Evolutionary conservation across 2,113 vertebrate genomes (phyloP), one percentile per base, ranked within the genome.

Genomic region (Callithrix jacchus): DNA sequence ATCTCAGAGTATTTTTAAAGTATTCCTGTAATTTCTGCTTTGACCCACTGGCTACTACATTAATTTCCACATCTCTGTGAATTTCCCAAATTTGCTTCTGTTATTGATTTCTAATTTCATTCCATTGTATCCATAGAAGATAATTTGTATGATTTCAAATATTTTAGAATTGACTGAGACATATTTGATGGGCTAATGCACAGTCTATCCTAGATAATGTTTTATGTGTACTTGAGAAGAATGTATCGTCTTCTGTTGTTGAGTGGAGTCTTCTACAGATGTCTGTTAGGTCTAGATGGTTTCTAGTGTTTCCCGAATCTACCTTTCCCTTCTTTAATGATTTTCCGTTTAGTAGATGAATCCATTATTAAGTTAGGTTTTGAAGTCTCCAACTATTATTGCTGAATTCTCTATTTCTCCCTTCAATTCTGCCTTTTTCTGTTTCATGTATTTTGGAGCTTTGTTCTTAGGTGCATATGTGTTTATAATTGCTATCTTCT

Each of bases 21-120:
- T 95, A 80, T 47, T 40, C 42, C 80, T 74, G 8, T 17, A 79
- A 95, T 83, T 90, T 86, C 61, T 87, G 70, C 83, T 93, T 93
- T 93, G 47, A 70, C 32, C 21, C 18, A 77, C 7, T 68, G 25
- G 20, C 40, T 58, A 77, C 66, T 88, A 25, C 8, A 10, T 74
- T 76, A 84, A 66, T 35, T 73, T 64, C 68, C 45, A 74, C 47
- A 66, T 66, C 52, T 66, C 74, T 68, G 6, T 77, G 74, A 73
- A 54, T 87, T 81, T 16, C 64, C 64, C 52, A 95, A 30, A 87
- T n/a, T 61, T 91, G 68, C 52, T 71, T 84, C 49, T 49, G 35
- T 86, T 79, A 79, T 18, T 91, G 42, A 79, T 42, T 73, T 87
- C n/a, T 74, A 11, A 54, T 87, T 82, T 66, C 27, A 80, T 87